phyloP scores from a whole-genome alignment of 1,140 invertebrate species.

The Drosophila lacteicornis region DNA sequence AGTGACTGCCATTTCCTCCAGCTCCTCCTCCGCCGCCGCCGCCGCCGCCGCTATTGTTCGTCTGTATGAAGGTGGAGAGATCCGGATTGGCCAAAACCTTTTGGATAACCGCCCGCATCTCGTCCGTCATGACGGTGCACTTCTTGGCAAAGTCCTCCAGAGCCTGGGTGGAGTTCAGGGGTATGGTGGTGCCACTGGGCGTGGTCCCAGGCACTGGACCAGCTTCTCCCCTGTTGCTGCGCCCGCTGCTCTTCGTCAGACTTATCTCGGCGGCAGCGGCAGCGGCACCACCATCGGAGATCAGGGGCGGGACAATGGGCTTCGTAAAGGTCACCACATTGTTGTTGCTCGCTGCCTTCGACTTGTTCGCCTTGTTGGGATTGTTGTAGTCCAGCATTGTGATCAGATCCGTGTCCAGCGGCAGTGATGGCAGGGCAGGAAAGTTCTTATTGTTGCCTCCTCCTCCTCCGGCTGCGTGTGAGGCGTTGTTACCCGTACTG shows the following conservation, averaged over 20 bases:
- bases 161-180: constrained; percentile 72
- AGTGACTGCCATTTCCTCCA: constrained; percentile 10
- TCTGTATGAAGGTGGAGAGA: constrained; percentile 81
- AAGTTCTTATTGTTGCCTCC: constrained; percentile 34
- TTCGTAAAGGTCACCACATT: constrained; percentile 68
- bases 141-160: constrained; percentile 83
- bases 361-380: constrained; percentile 61
- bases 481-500: not conserved
- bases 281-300: constrained; percentile 42
- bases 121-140: constrained; percentile 79
- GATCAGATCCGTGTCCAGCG: constrained; percentile 77
- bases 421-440: constrained; percentile 73
- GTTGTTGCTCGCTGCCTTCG: not conserved
- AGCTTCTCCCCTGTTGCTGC: not conserved
- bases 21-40: not conserved
- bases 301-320: constrained; percentile 72
- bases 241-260: constrained; percentile 19
- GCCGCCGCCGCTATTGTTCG: constrained; percentile 38
- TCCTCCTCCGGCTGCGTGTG: not conserved
- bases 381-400: constrained; percentile 83
- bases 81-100: constrained; percentile 83
- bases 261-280: constrained; percentile 24
- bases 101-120: constrained; percentile 82
- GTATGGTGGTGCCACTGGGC: constrained; percentile 63
- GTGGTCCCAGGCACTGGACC: not conserved